Evolutionary conservation across 2,888 invertebrate species (phyloP).

Genomic region (Phymatocera aterrima): DNA sequence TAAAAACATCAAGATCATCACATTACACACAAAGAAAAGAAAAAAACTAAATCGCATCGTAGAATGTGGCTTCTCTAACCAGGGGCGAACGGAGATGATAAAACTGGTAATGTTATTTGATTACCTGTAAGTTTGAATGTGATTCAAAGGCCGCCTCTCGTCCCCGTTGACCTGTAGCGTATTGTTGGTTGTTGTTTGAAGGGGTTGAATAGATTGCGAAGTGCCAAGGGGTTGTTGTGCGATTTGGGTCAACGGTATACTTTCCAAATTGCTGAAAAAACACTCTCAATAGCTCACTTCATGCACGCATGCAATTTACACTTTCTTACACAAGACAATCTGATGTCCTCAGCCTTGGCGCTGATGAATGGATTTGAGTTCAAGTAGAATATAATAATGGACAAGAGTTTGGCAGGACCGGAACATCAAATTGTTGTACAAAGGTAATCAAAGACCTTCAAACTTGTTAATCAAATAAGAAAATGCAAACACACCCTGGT

Average conservation of each 20-base stretch:
- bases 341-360: not conserved
- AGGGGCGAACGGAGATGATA: not conserved
- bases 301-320: slow-evolving; percentile 52
- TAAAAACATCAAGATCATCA: slow-evolving; percentile 25
- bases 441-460: not conserved
- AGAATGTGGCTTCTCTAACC: slow-evolving; percentile 6
- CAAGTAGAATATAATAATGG: not conserved
- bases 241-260: slow-evolving; percentile 60
- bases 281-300: slow-evolving; percentile 55
- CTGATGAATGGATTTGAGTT: not conserved
- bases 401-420: not conserved
- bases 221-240: slow-evolving; percentile 55
- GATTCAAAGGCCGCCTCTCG: slow-evolving; percentile 81
- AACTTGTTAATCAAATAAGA: not conserved
- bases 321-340: too few relatives aligned
- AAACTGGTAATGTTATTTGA: not conserved
- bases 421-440: not conserved
- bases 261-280: slow-evolving; percentile 68
- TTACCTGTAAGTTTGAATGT: slow-evolving; percentile 88
- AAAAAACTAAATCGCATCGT: slow-evolving; percentile 20
- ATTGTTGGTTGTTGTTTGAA: slow-evolving; percentile 59
- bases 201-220: slow-evolving; percentile 61
- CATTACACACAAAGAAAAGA: slow-evolving; percentile 37
- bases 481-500: slow-evolving; percentile 63
- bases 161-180: slow-evolving; percentile 77